Conservation (phyloP, 2,888 invertebrate genomes). For the Drosophila atripex region DNA sequence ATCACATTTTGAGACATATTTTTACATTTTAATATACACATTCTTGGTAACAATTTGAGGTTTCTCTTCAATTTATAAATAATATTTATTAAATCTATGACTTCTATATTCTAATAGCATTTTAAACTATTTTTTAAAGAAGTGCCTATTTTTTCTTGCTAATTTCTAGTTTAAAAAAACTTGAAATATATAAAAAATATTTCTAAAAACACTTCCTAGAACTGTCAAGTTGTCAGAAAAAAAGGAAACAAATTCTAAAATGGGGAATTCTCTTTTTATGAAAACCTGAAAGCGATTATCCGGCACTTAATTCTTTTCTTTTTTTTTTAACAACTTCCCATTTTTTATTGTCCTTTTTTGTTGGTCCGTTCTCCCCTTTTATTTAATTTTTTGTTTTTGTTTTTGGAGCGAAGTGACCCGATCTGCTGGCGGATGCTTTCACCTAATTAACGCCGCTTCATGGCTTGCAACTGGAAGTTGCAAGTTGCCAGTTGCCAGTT, state of each 20-base stretch:
- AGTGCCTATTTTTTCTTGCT: too few species aligned
- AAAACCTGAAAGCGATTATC: conserved; percentile 1
- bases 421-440: conserved; percentile 60
- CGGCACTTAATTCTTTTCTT: background rate
- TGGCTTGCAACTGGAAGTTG: conserved; percentile 17
- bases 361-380: background rate
- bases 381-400: background rate
- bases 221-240: too few species aligned
- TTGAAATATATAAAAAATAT: too few species aligned
- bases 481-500: conserved; percentile 14
- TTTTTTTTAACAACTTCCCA: conserved; percentile 1
- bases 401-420: conserved; percentile 23
- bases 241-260: background rate
- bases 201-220: too few species aligned
- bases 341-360: conserved; percentile 1
- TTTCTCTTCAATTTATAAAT: too few species aligned
- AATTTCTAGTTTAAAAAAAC: too few species aligned
- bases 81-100: too few species aligned
- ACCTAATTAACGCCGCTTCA: conserved; percentile 68
- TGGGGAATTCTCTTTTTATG: background rate
- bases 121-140: too few species aligned
- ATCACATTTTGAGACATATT: too few species aligned
- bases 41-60: too few species aligned
- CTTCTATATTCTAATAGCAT: too few species aligned
- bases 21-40: too few species aligned